Base-by-base conservation (phyloP, 2,113 vertebrate genomes). In the Sciurus niger region DNA sequence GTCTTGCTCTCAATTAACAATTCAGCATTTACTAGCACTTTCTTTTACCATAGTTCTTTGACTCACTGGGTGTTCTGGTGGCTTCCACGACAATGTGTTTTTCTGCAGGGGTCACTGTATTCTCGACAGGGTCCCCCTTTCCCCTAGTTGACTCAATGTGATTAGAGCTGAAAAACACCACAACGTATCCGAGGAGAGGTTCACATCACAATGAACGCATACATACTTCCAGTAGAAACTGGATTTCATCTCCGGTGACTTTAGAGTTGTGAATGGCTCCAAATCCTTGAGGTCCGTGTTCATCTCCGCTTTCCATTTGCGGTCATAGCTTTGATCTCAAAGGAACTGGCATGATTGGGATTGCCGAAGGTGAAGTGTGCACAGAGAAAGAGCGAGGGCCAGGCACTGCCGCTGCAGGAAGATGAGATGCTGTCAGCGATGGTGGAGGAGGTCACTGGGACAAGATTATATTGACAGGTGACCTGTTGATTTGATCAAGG, bases 181-280 rank as follows among this genome's bases (percentile, higher is more conserved):
- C 22, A 24, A 11, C 72, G 13, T n/a, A 40, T 48, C 63, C 60
- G 72, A 92, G 93, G 17, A 55, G 89, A 63, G 46, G 48, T 25
- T 46, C 28, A 1, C 0, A 0, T 12, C 60, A 70, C n/a, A 37
- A 10, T 2, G 28, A n/a, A 14, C 0, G 30, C 3, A 0, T 55
- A 8, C 2, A 0, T 10, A 5, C 22, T 40, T 58, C 76, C 14
- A 24, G n/a, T 37, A 73, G 93, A 78, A 82, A 70, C 48, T 32
- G 1, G 4, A 37, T 40, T 92, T 73, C 78, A 37, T 73, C 53
- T 60, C 79, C 48, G 43, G 22, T 40, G 51, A 87, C 43, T 93
- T 93, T 72, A 43, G 87, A 80, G 37, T n/a, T 82, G 37, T 37
- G 67, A 93, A 43, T 11, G 37, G 20, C 51, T 4, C 40, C 82